Conservation (phyloP, 2,888 invertebrate species). For the Sepioteuthis lessoniana region DNA sequence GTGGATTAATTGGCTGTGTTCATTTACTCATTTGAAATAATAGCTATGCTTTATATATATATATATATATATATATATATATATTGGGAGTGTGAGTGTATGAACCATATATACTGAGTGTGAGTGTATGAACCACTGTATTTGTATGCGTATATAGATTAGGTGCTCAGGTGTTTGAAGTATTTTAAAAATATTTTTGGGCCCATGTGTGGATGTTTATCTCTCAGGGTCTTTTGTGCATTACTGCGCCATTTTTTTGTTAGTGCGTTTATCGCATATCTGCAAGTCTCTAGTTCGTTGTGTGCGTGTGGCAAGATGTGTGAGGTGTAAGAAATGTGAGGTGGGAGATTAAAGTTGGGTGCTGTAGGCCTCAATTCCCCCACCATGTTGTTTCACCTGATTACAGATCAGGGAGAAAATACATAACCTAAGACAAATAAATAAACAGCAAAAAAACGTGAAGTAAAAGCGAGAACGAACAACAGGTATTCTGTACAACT, state of each 20-base stretch:
- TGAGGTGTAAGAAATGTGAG: not conserved
- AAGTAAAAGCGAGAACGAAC: not conserved
- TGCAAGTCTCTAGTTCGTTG: not conserved
- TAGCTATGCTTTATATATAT: no score
- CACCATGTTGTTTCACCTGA: constrained; percentile 33
- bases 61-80: no score
- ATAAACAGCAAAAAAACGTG: no score
- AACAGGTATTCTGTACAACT: not conserved
- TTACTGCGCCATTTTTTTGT: not conserved
- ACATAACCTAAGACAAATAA: no score
- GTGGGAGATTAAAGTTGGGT: not conserved
- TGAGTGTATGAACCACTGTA: not conserved
- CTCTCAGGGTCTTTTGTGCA: not conserved
- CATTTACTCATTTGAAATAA: no score
- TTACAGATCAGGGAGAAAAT: not conserved
- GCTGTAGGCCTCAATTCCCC: not conserved
- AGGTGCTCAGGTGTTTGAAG: not conserved
- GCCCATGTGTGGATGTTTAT: not conserved
- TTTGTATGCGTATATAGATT: not conserved
- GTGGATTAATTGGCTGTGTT: no score
- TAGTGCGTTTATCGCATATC: not conserved
- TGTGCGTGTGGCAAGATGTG: not conserved
- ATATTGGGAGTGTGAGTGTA: no score
- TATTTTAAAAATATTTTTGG: not conserved
- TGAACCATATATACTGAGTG: not conserved